These are phyloP conservation scores for Thysanoteuthis rhombus DNA, from an alignment of 2,888 invertebrate genomes.

Conservation along the genomic window DNA sequence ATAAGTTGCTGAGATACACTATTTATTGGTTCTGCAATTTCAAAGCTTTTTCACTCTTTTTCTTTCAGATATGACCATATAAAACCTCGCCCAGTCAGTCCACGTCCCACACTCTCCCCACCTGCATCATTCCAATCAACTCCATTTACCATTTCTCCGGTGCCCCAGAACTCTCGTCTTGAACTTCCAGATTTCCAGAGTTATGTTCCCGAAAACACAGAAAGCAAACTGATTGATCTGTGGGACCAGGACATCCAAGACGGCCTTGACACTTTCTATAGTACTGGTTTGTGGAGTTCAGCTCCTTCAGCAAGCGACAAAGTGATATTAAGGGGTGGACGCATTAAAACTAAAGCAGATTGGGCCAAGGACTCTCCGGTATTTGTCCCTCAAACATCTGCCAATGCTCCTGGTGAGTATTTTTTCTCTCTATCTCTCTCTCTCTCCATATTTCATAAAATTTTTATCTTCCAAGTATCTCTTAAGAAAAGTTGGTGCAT, in stretches of 20 bases:
- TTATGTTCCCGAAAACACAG: neutral
- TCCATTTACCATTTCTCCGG: neutral
- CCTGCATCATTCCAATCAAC: neutral
- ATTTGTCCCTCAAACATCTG: neutral
- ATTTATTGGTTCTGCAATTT: neutral
- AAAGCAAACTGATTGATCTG: neutral
- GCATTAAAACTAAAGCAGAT: slow-evolving; percentile 22
- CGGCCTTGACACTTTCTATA: neutral
- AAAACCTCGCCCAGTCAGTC: neutral
- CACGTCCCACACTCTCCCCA: neutral
- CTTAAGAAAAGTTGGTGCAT: too few relatives aligned
- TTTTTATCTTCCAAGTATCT: too few relatives aligned
- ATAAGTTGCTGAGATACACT: neutral
- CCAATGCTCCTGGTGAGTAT: neutral
- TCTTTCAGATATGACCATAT: slow-evolving; percentile 16
- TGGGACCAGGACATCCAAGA: neutral
- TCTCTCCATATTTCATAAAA: too few relatives aligned
- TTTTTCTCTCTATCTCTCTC: neutral
- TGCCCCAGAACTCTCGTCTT: neutral
- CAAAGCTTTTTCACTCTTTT: neutral
- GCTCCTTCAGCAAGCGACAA: slow-evolving; percentile 20
- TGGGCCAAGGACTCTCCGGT: slow-evolving; percentile 14
- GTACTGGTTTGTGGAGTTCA: neutral
- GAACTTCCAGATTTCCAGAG: neutral
- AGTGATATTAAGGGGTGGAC: slow-evolving; percentile 15